Evolutionary conservation across 2,113 vertebrate species (phyloP).

Genomic region (Parus major): DNA sequence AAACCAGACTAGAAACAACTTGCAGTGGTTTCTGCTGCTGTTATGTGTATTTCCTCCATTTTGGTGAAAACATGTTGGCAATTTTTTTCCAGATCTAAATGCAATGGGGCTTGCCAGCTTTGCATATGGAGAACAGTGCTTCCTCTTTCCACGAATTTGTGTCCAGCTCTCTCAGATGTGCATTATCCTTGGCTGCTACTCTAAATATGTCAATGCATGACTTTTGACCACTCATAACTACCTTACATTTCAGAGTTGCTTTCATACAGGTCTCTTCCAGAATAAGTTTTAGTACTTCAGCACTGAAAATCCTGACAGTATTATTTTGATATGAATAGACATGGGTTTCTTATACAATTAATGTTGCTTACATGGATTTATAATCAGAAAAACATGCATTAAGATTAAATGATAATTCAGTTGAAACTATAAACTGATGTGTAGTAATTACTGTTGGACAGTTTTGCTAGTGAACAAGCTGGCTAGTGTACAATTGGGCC

Average conservation of each 20-base stretch:
- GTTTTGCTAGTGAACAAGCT: not conserved
- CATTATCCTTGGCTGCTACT: not conserved
- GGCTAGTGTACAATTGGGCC: not conserved
- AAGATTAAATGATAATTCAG: not conserved
- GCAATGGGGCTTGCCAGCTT: not conserved
- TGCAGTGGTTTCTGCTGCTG: not conserved
- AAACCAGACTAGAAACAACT: not conserved
- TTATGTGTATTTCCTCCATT: not conserved
- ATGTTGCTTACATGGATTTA: not conserved
- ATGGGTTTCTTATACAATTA: not conserved
- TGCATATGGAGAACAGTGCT: not conserved
- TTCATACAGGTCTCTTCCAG: not conserved
- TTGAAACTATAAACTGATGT: not conserved
- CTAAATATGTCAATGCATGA: not conserved
- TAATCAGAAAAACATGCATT: not conserved
- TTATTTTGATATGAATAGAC: not conserved
- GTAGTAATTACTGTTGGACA: not conserved
- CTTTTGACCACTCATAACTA: not conserved
- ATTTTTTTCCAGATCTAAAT: not conserved
- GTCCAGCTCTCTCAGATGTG: not conserved
- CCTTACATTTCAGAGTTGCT: not conserved
- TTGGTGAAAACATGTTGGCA: not conserved
- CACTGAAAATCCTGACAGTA: not conserved
- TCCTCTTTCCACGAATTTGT: not conserved
- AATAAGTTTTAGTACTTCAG: not conserved